Evolutionary conservation across 2,888 invertebrate genomes (phyloP).

Genomic region (Diarsia dahlii): DNA sequence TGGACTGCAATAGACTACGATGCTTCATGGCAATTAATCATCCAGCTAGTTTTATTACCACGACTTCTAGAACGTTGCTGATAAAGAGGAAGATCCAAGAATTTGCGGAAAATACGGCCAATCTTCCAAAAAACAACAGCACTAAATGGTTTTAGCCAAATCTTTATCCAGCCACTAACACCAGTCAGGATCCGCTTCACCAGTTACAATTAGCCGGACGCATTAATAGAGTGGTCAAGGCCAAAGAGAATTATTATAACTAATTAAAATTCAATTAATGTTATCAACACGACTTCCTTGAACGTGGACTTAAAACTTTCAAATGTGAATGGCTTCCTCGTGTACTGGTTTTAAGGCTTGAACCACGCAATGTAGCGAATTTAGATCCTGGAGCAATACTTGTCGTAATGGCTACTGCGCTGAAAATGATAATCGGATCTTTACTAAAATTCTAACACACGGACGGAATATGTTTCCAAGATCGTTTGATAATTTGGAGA

Average conservation of each 20-base stretch:
- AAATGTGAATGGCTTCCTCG: constrained; percentile 35
- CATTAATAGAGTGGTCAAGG: constrained; percentile 35
- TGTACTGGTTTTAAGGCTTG: neutral
- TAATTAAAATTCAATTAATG: constrained; percentile 51
- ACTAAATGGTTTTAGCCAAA: neutral
- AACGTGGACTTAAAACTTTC: constrained; percentile 31
- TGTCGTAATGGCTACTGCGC: neutral
- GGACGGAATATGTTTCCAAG: too few species aligned
- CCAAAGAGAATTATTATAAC: constrained; percentile 37
- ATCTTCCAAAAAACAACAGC: neutral
- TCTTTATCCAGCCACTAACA: neutral
- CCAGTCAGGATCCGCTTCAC: constrained; percentile 8
- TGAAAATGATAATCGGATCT: neutral
- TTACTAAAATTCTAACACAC: neutral
- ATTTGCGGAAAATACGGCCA: neutral
- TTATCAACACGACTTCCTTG: constrained; percentile 46
- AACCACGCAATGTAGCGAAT: neutral
- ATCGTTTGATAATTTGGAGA: too few species aligned
- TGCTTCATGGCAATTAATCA: neutral
- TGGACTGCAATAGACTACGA: neutral
- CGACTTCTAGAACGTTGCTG: neutral
- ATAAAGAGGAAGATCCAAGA: too few species aligned
- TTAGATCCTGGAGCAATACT: neutral
- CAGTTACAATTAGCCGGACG: constrained; percentile 9
- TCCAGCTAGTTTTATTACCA: neutral